Evolutionary conservation across 2,113 vertebrate genomes (phyloP), one percentile per base, ranked within the genome.

Genomic region (Prionailurus viverrinus): DNA sequence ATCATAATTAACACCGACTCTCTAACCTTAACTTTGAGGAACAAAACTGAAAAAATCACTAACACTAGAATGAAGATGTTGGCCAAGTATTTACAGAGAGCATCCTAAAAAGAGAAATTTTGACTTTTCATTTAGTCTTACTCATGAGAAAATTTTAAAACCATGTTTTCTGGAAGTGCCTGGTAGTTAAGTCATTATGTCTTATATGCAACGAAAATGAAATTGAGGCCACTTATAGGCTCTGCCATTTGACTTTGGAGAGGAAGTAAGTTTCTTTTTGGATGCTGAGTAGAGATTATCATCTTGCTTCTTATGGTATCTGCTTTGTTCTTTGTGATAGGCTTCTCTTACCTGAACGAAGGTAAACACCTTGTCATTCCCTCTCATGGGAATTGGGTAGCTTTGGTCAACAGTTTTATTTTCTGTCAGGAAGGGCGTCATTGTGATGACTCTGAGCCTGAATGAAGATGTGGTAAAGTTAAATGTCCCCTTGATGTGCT

Each of bases 121-220:
- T 85, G 36, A 80, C 74, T 91, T 92, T 84, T 97, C 39, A 86
- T 74, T 97, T 96, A 94, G 31, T 84, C 36, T 89, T 90, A 41
- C 21, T 91, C 13, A 31, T 92, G 68, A 82, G 78, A 89, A 92
- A 36, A 48, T 21, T 84, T 88, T 80, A 39, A 89, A 96, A 87
- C 48, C 25, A 39, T 93, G 41, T 81, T 84, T 91, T 95, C 41
- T 55, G 88, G 10, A 78, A 68, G 83, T 79, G 4, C 13, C 53
- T 87, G 7, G 5, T 91, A 51, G 12, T 91, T 41, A 83, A 61
- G 27, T 73, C 94, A 33, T 51, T 71, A 68, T 92, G 7, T 85
- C 18, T 18, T 86, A 53, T 25, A 23, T 73, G 16, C 15, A 85
- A 2, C 86, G 78, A 48, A 88, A 87, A 76, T 80, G 21, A 80